Base-by-base conservation (phyloP, 30 jellyfish, hydroid and myxozoan species). In the Pelagia noctiluca region DNA sequence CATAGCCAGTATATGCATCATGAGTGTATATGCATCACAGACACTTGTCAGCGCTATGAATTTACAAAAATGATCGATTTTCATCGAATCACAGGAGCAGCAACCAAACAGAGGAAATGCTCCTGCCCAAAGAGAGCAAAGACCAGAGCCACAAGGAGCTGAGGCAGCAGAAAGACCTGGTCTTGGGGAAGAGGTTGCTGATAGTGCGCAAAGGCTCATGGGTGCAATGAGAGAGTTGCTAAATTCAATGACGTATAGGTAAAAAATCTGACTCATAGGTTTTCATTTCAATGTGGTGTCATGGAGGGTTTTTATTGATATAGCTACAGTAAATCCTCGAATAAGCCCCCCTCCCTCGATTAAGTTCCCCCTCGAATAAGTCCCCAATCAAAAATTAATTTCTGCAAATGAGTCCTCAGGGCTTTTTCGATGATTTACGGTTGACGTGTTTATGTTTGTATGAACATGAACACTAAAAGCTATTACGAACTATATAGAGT, bases 221-320 rank as follows among this genome's bases (percentile, higher is more conserved):
- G 89, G 90, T 47, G 98, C 98, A 0, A 91, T 91, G 98, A 76
- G 96, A 68, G 96, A 86, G 35, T 79, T 91, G 16, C 87, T 91
- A 48, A 75, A 68, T 63, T 77, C 98, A 7, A 80, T 91, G 96
- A 79, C 98, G 13, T 91, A 78, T 69, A 91, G 98, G 98, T 91
- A 34, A 8, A 75, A 34, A 8, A 75, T 61, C 38, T 19, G 25
- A 13, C 33, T 31, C 35, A 1, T 2, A 4, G 7, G 2, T 31
- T 3, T 30, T 68, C 5, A n/a, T 42, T 22, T 5, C n/a, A 73
- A 8, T 5, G 28, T 10, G 26, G 21, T 36, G 2, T 25, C 11
- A 3, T 63, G 29, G 48, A 2, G 50, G 10, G 76, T 26, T n/a
- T 5, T n/a, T 42, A 19, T 3, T 10, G 7, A 30, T 3, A 52